phyloP scores from a whole-genome alignment of 2,888 invertebrate genomes.

The Callimorpha dominula region DNA sequence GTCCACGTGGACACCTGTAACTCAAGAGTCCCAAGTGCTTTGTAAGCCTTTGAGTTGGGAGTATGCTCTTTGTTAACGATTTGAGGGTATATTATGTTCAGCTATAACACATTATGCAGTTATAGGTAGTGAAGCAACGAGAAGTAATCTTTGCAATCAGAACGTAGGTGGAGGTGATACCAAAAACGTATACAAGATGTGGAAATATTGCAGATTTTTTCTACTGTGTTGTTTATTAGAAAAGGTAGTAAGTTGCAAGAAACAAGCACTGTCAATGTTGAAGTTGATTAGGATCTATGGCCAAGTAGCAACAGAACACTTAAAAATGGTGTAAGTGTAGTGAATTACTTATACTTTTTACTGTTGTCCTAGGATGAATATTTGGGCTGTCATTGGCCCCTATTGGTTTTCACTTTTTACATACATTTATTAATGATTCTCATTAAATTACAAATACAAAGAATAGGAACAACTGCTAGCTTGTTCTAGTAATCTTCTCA shows the following conservation, averaged over 20 bases:
- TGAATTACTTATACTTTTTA: neutral
- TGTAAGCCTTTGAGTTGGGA: no score
- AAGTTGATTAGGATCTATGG: neutral
- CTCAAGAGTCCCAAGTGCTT: no score
- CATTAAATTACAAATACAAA: neutral
- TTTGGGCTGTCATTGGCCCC: neutral
- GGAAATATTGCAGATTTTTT: neutral
- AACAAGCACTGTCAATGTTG: neutral
- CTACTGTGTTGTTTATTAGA: neutral
- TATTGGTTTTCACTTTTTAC: no score
- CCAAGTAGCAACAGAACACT: no score
- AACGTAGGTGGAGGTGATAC: neutral
- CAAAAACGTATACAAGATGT: neutral
- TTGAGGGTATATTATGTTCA: no score
- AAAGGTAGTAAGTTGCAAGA: neutral
- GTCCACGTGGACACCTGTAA: no score
- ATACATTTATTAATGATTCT: neutral
- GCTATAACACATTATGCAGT: no score
- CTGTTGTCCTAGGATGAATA: neutral
- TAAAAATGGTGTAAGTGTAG: neutral
- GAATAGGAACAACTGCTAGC: neutral
- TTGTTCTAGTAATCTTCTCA: neutral
- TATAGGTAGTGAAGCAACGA: neutral
- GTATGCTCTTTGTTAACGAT: no score
- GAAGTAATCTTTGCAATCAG: neutral